Evolutionary conservation across 2,113 vertebrate genomes (phyloP).

Genomic region (Cynocephalus volans): DNA sequence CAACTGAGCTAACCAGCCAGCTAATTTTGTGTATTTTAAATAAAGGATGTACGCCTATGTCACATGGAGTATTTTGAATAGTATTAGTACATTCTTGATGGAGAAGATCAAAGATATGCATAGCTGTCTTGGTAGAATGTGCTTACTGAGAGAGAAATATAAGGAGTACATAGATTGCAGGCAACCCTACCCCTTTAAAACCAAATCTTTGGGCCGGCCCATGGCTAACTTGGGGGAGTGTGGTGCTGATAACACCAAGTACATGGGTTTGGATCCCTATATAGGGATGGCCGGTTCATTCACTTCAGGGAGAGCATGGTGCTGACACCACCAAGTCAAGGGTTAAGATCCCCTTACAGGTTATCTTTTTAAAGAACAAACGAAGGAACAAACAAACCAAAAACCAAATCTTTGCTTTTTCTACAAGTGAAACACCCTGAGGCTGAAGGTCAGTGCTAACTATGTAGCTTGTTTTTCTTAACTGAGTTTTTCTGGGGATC

Average conservation of each 20-base stretch:
- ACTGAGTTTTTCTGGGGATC: not conserved
- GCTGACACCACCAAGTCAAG: too few species aligned
- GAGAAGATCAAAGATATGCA: not conserved
- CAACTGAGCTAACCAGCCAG: not conserved
- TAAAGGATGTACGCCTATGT: not conserved
- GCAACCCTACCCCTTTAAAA: not conserved
- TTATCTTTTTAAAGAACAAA: too few species aligned
- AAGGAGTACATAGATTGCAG: not conserved
- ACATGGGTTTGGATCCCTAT: too few species aligned
- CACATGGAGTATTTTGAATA: constrained; percentile 4
- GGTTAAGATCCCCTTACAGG: too few species aligned
- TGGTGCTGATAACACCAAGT: too few species aligned
- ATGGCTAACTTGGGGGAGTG: too few species aligned
- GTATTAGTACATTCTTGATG: not conserved
- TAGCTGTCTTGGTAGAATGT: constrained; percentile 46
- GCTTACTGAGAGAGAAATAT: not conserved
- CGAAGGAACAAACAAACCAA: too few species aligned
- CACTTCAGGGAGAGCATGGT: too few species aligned
- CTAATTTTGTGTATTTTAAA: not conserved
- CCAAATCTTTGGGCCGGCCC: not conserved
- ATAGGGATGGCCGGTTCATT: too few species aligned
- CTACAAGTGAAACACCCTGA: constrained; percentile 11
- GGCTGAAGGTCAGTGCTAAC: constrained; percentile 8
- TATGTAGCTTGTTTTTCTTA: not conserved
- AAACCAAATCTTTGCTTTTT: constrained; percentile 14